Evolutionary conservation across 2,888 invertebrate genomes (phyloP), one percentile per base, ranked within the genome.

Genomic region (Trissolcus brochymenae): DNA sequence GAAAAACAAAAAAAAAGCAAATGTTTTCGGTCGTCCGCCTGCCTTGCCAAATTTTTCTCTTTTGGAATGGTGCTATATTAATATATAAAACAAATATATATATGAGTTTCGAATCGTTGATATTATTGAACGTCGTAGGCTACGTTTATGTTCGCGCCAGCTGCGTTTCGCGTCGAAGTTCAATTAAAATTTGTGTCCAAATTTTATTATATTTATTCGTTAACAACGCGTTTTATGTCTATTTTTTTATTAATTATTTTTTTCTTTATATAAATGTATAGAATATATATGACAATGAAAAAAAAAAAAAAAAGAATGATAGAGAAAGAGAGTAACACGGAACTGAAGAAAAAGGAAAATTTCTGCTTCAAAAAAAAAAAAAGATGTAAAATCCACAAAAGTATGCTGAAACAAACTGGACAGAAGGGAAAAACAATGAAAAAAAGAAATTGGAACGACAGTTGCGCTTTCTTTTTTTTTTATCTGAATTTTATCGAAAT

Each of bases 191-290:
- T 85, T 83, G 82, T 78, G 78, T 85, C 84, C 80, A 86, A 86
- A 86, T 86, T 84, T 79, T 82, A 81, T 82, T 84, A 82, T 85
- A 84, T 86, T 86, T 86, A 84, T 85, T 85, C 82, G 82, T 81
- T 82, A 72, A 65, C 60, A 67, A 74, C 70, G 77, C 78, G 78
- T 71, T 76, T 76, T 71, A 71, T 72, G 73, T 76, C 76, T 79
- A 73, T 68, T 72, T 79, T 75, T 73, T 76, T 79, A 76, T 72
- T 35, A 51, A 72, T 78, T 72, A 76, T 79, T 79, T 76, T 72
- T 56, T 72, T 6, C 71, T 72, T 74, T 67, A 66, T 70, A 70
- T 65, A 73, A 73, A 79, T 79, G 70, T 79, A 76, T 72, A 79
- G 75, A 78, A 60, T 78, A 67, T 78, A 75, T 78, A 62, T 68